Conservation (phyloP, 1,140 invertebrate species). For the Bombus ignitus region DNA sequence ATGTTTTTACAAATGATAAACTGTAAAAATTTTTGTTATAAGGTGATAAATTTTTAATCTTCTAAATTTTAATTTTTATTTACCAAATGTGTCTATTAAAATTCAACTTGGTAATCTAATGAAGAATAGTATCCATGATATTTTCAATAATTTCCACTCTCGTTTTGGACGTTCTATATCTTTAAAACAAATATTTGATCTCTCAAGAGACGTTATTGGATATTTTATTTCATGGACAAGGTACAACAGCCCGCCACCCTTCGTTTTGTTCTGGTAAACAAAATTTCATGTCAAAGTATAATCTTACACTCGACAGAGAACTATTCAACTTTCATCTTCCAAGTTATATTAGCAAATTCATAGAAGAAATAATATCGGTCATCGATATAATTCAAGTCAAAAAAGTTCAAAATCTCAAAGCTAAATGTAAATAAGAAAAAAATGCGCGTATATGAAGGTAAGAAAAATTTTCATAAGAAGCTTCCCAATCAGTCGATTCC, state of each 20-base stretch:
- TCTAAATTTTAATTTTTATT: too few relatives aligned
- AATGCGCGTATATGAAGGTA: background rate
- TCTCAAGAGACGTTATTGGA: background rate
- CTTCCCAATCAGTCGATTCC: conserved; percentile 59
- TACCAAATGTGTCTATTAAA: too few relatives aligned
- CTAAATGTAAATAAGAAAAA: background rate
- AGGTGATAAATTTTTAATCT: background rate
- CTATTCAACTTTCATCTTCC: background rate
- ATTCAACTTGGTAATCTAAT: too few relatives aligned
- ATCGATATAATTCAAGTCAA: too few relatives aligned
- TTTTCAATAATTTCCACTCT: background rate
- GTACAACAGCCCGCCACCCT: background rate
- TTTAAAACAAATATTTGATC: conserved; percentile 15
- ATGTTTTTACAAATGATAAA: background rate
- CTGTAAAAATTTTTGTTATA: background rate
- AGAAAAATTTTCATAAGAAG: background rate
- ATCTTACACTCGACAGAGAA: background rate
- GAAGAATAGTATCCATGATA: background rate
- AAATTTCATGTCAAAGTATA: background rate
- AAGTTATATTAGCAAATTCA: background rate
- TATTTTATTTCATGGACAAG: conserved; percentile 2
- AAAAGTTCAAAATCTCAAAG: background rate
- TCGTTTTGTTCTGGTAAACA: background rate
- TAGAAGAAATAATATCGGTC: too few relatives aligned
- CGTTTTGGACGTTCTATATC: too few relatives aligned